Conservation (phyloP, 2,888 invertebrate species). For the Troides helena region DNA sequence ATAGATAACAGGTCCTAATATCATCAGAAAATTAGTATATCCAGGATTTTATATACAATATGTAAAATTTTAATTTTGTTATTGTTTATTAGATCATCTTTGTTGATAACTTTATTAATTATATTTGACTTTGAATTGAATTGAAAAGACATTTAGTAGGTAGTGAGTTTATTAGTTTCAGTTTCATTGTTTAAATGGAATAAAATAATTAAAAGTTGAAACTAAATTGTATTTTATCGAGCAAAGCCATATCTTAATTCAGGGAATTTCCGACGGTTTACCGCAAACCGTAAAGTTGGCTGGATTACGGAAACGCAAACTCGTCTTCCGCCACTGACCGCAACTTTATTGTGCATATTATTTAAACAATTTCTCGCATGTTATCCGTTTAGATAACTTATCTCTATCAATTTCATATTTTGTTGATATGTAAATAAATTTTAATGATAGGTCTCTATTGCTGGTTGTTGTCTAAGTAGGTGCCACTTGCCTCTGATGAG, state of each 20-base stretch:
- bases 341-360: constrained; percentile 25
- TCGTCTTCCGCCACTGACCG: constrained; percentile 25
- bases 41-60: no score
- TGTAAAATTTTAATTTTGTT: no score
- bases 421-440: not conserved
- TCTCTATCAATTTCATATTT: not conserved
- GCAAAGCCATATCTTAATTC: not conserved
- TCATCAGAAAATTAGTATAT: no score
- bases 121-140: no score
- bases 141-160: no score
- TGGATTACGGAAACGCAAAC: constrained; percentile 33
- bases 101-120: no score
- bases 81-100: no score
- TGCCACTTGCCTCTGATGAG: no score
- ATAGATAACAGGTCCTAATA: no score
- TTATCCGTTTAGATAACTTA: not conserved
- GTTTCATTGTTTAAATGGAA: not conserved
- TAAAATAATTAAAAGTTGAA: not conserved
- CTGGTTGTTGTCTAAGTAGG: no score
- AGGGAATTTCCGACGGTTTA: constrained; percentile 18
- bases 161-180: no score
- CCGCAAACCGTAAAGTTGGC: constrained; percentile 38
- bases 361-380: constrained; percentile 17
- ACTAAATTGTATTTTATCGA: not conserved
- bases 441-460: no score